These are phyloP conservation scores for Corbicula japonica DNA, from an alignment of 2,888 invertebrate species.

Conservation along the genomic window DNA sequence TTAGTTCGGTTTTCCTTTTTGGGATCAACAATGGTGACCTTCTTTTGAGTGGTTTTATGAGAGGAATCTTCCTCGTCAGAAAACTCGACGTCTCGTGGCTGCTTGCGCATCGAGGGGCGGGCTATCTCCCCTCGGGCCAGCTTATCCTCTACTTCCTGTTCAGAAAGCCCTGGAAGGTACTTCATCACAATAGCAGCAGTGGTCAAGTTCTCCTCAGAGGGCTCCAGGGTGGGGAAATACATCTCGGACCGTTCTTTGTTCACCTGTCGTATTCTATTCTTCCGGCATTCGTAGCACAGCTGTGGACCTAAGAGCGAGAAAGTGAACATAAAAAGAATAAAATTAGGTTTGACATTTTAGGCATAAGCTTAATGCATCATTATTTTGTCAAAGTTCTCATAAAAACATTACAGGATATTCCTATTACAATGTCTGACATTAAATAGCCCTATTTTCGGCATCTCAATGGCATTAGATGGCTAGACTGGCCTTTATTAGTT, in stretches of 20 bases:
- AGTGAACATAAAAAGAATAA: no score
- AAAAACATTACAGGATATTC: not conserved
- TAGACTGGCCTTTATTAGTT: not conserved
- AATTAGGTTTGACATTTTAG: no score
- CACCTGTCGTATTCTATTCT: slow-evolving; percentile 67
- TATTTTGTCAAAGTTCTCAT: not conserved
- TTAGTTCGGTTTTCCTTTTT: slow-evolving; percentile 27
- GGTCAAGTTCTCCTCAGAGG: slow-evolving; percentile 77
- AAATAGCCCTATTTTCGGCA: not conserved
- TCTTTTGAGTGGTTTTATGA: slow-evolving; percentile 49
- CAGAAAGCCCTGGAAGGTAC: slow-evolving; percentile 73
- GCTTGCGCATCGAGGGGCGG: slow-evolving; percentile 58
- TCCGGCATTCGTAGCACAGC: slow-evolving; percentile 78
- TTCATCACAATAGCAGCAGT: slow-evolving; percentile 74
- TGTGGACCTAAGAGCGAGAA: slow-evolving; percentile 71
- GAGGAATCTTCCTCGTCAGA: slow-evolving; percentile 53
- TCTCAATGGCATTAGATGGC: not conserved
- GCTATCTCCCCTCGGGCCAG: slow-evolving; percentile 78
- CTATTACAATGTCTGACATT: not conserved
- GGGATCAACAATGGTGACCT: slow-evolving; percentile 57
- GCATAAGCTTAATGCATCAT: not conserved
- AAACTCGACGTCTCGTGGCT: slow-evolving; percentile 47
- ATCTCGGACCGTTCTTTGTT: slow-evolving; percentile 69
- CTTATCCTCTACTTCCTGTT: slow-evolving; percentile 78
- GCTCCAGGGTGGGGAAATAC: slow-evolving; percentile 72